Base-by-base conservation (phyloP, 2,113 vertebrate species). In the Chaetorhynchus papuensis region DNA sequence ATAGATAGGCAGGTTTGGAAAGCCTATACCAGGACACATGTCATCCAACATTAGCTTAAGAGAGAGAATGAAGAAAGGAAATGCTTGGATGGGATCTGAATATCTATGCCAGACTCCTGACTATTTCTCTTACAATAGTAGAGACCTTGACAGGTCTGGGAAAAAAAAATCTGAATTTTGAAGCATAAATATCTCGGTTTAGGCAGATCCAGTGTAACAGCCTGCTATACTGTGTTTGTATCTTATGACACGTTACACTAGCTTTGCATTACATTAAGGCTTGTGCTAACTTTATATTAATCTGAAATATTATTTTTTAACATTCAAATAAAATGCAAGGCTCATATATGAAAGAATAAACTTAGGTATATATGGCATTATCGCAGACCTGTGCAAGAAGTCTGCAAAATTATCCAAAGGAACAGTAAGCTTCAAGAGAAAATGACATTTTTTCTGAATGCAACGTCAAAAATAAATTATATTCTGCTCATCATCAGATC, bases 181-280 rank as follows among this genome's bases (percentile, higher is more conserved):
- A 87, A 39, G 37, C 9, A 66, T 6, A 33, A 27, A 24, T 70
- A 61, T 57, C 27, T 31, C 1, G 2, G 22, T 10, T 28, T 21
- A 71, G 21, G 24, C 13, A 83, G 28, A 69, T 66, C 57, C 52
- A 27, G 12, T 45, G 13, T 28, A 74, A n/a, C 5, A 52, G 10
- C 20, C 30, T 50, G 16, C 20, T 35, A 3, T 8, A 13, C 20
- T 41, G 1, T 0, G 0, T 45, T 45, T 65, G 31, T 13, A 7
- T 42, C n/a, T 54, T 45, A 37, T 31, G 8, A 24, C 31, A 80
- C 2, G 33, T 33, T 54, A 30, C 21, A n/a, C 8, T 15, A 52
- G 15, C 3, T 83, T 50, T 74, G 11, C 42, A 23, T 74, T 45
- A 44, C 22, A 66, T 42, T 52, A 80, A 89, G 28, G 27, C 6